These are phyloP conservation scores for Rhamnusium bicolor DNA, from an alignment of 2,888 invertebrate genomes.

Conservation along the genomic window DNA sequence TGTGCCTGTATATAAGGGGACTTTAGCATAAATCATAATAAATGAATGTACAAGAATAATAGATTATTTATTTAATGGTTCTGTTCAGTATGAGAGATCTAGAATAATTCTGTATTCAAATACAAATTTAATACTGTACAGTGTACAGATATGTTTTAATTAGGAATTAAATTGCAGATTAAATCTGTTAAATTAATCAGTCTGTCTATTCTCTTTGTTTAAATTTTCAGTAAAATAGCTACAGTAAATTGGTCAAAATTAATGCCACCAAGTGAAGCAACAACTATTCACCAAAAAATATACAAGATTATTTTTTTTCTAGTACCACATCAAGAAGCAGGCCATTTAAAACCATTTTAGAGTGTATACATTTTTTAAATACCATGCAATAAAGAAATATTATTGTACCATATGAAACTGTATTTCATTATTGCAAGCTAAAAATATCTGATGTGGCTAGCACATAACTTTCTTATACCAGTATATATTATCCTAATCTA, in stretches of 20 bases:
- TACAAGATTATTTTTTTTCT: not conserved
- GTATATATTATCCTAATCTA: too few species aligned
- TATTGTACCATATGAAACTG: too few species aligned
- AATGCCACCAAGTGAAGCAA: not conserved
- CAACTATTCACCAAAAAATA: not conserved
- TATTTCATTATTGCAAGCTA: too few species aligned
- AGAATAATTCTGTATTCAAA: not conserved
- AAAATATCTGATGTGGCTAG: too few species aligned
- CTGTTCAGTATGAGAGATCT: not conserved
- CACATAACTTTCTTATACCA: too few species aligned
- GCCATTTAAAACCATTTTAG: too few species aligned
- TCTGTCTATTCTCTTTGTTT: not conserved
- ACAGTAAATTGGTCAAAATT: not conserved
- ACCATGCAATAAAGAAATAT: too few species aligned
- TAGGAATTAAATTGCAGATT: not conserved
- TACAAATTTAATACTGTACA: not conserved
- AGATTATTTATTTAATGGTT: not conserved
- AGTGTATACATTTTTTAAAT: too few species aligned
- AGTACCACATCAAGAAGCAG: too few species aligned
- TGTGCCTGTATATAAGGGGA: conserved; percentile 5
- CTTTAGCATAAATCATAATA: not conserved
- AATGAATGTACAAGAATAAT: conserved; percentile 13
- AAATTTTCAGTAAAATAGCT: not conserved
- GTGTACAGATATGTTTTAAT: not conserved
- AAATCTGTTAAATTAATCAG: not conserved